Base-by-base conservation (phyloP, 2,113 vertebrate genomes). In the Progne subis region DNA sequence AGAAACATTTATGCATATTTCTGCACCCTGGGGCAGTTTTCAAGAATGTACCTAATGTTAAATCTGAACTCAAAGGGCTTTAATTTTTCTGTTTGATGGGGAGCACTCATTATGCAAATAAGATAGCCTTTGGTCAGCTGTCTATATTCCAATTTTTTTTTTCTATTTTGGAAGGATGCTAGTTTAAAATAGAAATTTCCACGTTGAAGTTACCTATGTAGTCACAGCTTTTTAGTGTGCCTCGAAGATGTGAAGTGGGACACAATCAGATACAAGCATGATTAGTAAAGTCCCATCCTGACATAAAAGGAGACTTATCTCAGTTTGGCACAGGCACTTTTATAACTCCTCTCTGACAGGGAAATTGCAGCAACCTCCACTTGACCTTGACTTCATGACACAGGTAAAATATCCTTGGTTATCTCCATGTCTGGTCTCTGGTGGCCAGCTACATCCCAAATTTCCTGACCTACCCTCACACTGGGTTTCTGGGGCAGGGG, bases 21-120 rank as follows among this genome's bases (percentile, higher is more conserved):
- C 80, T 90, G 60, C 79, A 78, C 90, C 92, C 84, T 16, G 44
- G 96, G 92, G 91, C 92, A 96, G 49, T 96, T 97, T 94, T 90
- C 61, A 93, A 95, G 95, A 94, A 88, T 71, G 68, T 47, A 82
- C 63, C 56, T 96, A 86, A 95, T 82, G 67, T 86, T 94, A 93
- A 90, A 88, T 88, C 47, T 88, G 82, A 94, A 95, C 77, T 75
- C 79, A 86, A 82, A 76, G 60, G 74, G 59, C 32, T 97, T 97
- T 95, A 96, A 93, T 91, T 96, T 95, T 96, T 96, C 91, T 97
- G 72, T 96, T 94, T 97, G 94, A 97, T 95, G 80, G 89, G 75
- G 63, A 90, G 56, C 37, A 75, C 64, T 96, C 77, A 90, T 96
- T 96, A 96, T 97, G 94, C 91, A 95, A 96, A 96, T 95, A 43